Evolutionary conservation across 1,140 invertebrate species (phyloP).

Genomic region (Leptonema lineaticorne): DNA sequence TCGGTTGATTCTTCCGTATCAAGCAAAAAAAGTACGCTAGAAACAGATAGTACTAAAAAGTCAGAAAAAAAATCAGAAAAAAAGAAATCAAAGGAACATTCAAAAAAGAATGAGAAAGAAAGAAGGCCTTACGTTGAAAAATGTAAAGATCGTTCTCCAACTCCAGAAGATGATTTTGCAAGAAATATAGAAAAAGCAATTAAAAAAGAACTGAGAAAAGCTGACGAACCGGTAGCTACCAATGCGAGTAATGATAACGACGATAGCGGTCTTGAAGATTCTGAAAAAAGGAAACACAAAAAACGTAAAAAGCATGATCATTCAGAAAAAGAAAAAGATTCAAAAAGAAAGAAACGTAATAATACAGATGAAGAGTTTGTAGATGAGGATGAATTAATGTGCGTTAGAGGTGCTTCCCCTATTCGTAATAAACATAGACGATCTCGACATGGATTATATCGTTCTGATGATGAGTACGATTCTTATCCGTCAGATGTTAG

Average conservation of each 20-base stretch:
- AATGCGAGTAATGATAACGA: conserved; percentile 48
- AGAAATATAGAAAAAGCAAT: conserved; percentile 75
- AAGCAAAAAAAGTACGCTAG: not conserved
- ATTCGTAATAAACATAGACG: conserved; percentile 49
- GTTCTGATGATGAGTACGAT: conserved; percentile 52
- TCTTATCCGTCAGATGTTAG: conserved; percentile 59
- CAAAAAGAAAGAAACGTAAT: conserved; percentile 54
- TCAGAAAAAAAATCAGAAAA: conserved; percentile 26
- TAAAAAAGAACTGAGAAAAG: conserved; percentile 63
- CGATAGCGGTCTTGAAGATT: conserved; percentile 51
- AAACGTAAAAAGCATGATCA: conserved; percentile 55
- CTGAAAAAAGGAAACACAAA: conserved; percentile 53
- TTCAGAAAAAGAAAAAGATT: conserved; percentile 50
- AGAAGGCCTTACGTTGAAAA: not conserved
- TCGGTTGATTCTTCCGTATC: conserved; percentile 40
- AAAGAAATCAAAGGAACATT: conserved; percentile 49
- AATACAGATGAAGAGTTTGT: conserved; percentile 56
- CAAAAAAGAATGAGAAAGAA: conserved; percentile 52
- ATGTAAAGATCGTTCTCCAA: conserved; percentile 38
- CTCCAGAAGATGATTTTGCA: conserved; percentile 70
- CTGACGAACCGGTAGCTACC: conserved; percentile 51
- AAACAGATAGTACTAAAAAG: conserved; percentile 43
- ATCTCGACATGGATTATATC: conserved; percentile 30
- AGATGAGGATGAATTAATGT: conserved; percentile 77
- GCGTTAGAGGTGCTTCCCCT: conserved; percentile 71